phyloP scores from a whole-genome alignment of 2,797 vertebrate genomes.

The Protosalanx chinensis region DNA sequence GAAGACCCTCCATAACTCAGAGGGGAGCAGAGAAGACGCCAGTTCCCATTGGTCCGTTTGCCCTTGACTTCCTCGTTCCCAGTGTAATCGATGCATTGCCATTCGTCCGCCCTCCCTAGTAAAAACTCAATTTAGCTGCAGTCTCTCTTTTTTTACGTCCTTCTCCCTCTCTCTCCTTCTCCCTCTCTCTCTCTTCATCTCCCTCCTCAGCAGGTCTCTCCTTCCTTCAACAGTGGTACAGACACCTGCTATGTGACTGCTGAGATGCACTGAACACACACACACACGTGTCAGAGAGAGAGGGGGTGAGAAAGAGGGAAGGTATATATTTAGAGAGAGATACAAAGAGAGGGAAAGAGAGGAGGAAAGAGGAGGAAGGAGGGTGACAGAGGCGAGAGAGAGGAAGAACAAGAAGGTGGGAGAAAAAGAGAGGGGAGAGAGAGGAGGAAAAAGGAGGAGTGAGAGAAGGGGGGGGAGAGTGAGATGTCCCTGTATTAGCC shows the following conservation, averaged over 20 bases:
- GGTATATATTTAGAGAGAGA: too few relatives aligned
- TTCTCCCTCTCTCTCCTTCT: background rate
- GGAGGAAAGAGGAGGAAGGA: too few relatives aligned
- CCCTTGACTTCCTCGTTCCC: background rate
- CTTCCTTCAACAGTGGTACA: background rate
- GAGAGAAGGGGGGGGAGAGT: slow-evolving; percentile 11
- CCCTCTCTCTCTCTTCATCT: background rate
- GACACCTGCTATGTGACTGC: background rate
- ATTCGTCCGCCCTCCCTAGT: background rate
- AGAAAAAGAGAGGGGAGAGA: background rate
- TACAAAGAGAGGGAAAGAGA: too few relatives aligned
- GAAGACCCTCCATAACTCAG: background rate
- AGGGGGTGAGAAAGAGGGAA: too few relatives aligned
- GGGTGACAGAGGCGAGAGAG: background rate
- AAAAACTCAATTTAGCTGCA: background rate
- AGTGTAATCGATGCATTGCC: background rate
- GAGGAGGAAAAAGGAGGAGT: background rate
- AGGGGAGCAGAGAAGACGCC: background rate
- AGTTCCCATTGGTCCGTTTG: too few relatives aligned
- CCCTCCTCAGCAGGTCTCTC: background rate
- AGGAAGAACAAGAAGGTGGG: background rate
- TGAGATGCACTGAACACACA: background rate
- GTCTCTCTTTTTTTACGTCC: background rate
- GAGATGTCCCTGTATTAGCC: slow-evolving; percentile 48
- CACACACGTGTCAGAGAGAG: background rate